Evolutionary conservation across 2,113 vertebrate genomes (phyloP).

Genomic region (pig (Sus scrofa)): DNA sequence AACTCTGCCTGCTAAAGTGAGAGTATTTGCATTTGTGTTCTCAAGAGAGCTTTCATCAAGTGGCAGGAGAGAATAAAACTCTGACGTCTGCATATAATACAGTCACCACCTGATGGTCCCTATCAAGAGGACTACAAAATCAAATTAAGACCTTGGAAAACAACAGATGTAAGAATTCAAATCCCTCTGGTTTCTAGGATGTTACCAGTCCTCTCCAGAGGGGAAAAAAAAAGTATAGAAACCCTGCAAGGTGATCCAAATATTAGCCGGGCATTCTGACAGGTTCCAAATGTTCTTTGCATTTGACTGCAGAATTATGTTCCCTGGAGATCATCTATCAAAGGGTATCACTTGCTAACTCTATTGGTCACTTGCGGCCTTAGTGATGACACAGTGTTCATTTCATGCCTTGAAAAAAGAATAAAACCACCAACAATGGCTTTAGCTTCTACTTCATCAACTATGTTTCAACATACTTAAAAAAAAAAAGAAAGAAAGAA

Average conservation of each 20-base stretch:
- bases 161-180: conserved; percentile 52
- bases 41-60: conserved; percentile 60
- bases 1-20: conserved; percentile 9
- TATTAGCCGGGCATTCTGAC: background rate
- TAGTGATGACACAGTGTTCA: background rate
- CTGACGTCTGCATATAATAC: background rate
- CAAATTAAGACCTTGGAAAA: background rate
- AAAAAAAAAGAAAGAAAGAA: background rate
- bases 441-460: background rate
- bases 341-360: background rate
- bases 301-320: background rate
- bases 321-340: background rate
- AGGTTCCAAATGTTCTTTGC: background rate
- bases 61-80: background rate
- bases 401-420: background rate
- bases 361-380: background rate
- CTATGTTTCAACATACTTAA: background rate
- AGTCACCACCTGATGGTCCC: background rate
- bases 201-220: background rate
- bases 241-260: background rate
- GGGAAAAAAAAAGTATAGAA: background rate
- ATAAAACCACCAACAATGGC: background rate
- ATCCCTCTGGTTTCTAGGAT: conserved; percentile 20
- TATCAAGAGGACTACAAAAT: background rate
- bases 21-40: conserved; percentile 1